phyloP scores from a whole-genome alignment of 2,888 invertebrate species.

The Zygaena filipendulae region DNA sequence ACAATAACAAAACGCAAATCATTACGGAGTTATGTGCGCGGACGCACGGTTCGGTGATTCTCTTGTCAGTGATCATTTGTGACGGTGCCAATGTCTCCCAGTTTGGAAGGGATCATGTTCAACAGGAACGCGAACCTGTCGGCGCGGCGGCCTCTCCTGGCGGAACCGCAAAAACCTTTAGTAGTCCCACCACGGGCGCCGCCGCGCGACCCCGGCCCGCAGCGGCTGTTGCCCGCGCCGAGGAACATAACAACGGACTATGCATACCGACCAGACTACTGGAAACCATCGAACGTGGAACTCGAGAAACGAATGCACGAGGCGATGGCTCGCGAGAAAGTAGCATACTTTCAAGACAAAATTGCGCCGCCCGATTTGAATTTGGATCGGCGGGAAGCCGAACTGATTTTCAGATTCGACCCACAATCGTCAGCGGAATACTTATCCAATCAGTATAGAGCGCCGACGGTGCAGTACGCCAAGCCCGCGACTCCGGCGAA shows the following conservation, averaged over 20 bases:
- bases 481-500: conserved; percentile 54
- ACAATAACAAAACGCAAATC: too few species aligned
- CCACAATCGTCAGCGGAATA: conserved; percentile 56
- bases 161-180: conserved; percentile 57
- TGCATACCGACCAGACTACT: conserved; percentile 47
- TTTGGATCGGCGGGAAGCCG: conserved; percentile 55
- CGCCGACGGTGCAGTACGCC: conserved; percentile 51
- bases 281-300: conserved; percentile 62
- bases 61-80: conserved; percentile 33
- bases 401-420: conserved; percentile 59
- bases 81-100: conserved; percentile 64
- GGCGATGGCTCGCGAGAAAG: conserved; percentile 51
- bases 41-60: conserved; percentile 42
- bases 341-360: conserved; percentile 61
- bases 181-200: conserved; percentile 55
- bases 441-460: conserved; percentile 50
- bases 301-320: conserved; percentile 55
- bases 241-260: conserved; percentile 36
- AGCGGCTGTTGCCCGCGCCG: conserved; percentile 42
- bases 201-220: conserved; percentile 49
- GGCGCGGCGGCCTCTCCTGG: conserved; percentile 58
- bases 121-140: conserved; percentile 61
- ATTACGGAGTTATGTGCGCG: conserved; percentile 52
- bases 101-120: conserved; percentile 62
- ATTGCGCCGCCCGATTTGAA: conserved; percentile 49